phyloP scores from a whole-genome alignment of 2,888 invertebrate species.

The Agapostemon virescens region DNA sequence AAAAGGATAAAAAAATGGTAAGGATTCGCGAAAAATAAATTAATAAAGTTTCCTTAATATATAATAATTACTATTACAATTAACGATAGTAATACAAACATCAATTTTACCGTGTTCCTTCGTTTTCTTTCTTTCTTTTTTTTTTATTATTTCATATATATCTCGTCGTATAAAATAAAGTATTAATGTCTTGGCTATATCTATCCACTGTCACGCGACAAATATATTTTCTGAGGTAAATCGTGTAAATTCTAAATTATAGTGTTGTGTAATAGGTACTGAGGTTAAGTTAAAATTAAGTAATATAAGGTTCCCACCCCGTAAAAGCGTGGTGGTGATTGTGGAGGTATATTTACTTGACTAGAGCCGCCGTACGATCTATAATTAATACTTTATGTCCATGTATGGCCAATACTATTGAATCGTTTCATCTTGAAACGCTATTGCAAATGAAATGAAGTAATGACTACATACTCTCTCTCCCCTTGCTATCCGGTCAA shows the following conservation, averaged over 20 bases:
- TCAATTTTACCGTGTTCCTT: slow-evolving; percentile 60
- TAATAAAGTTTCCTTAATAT: slow-evolving; percentile 67
- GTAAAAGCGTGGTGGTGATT: slow-evolving; percentile 50
- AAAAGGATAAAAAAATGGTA: slow-evolving; percentile 49
- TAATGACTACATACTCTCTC: slow-evolving; percentile 39
- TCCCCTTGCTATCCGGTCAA: slow-evolving; percentile 23
- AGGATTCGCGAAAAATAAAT: slow-evolving; percentile 68
- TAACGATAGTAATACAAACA: slow-evolving; percentile 71
- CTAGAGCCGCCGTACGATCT: slow-evolving; percentile 78
- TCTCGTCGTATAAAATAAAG: slow-evolving; percentile 63
- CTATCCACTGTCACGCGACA: slow-evolving; percentile 49
- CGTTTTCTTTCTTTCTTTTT: slow-evolving; percentile 45
- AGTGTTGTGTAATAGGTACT: slow-evolving; percentile 77
- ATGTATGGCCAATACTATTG: slow-evolving; percentile 68
- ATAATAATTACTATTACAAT: slow-evolving; percentile 63
- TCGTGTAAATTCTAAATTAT: slow-evolving; percentile 74
- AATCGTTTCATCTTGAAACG: slow-evolving; percentile 32
- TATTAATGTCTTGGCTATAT: slow-evolving; percentile 61
- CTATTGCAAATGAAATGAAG: slow-evolving; percentile 52
- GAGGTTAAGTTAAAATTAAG: slow-evolving; percentile 74
- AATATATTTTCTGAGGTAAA: slow-evolving; percentile 75
- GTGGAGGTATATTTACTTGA: slow-evolving; percentile 79
- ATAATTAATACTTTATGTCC: slow-evolving; percentile 72
- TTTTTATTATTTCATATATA: slow-evolving; percentile 47
- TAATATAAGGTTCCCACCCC: slow-evolving; percentile 63